Base-by-base conservation (phyloP, 2,888 invertebrate genomes). In the Thecophora atra region DNA sequence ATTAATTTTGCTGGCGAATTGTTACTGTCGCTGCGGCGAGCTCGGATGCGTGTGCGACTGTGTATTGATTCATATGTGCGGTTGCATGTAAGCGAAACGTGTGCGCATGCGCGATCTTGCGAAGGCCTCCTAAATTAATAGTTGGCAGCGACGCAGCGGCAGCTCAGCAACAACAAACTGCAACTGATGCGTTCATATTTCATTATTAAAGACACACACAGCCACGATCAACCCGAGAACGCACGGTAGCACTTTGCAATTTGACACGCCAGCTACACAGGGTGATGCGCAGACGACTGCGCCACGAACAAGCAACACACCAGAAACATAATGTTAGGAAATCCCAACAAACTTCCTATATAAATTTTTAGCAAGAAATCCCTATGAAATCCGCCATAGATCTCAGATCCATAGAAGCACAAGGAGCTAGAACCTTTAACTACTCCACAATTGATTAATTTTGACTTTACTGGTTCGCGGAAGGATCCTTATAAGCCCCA, bases 191-290 rank as follows among this genome's bases (percentile, higher is more conserved):
- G 47, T 47, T 47, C 13, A 47, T 42, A 47, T 26, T 17, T 26
- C 52, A 44, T 30, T 56, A 58, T 56, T n/a, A 21, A 24, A 37
- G 24, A 71, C 72, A 74, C 72, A 72, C 70, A 71, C 71, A 64
- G 63, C 65, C 70, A 37, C 37, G 3, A n/a, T 7, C 26, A 3
- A 47, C 15, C 8, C 6, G 13, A 5, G 26, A 26, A 58, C 17
- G 26, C 15, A 58, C 15, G 28, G 15, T 21, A 58, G 58, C 26
- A 24, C 24, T 28, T 24, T 28, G 17, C 58, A 58, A 26, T 58
- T 28, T 28, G 58, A 26, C 58, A 58, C 58, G 24, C 24, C 58
- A 58, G 28, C 8, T 24, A 13, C 24, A 28, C 28, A 21, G 58
- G 15, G 28, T 47, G 47, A 5, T 47, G 5, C n/a, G 47, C n/a